Conservation (phyloP, 2,113 vertebrate species). For the Antennarius striatus region DNA sequence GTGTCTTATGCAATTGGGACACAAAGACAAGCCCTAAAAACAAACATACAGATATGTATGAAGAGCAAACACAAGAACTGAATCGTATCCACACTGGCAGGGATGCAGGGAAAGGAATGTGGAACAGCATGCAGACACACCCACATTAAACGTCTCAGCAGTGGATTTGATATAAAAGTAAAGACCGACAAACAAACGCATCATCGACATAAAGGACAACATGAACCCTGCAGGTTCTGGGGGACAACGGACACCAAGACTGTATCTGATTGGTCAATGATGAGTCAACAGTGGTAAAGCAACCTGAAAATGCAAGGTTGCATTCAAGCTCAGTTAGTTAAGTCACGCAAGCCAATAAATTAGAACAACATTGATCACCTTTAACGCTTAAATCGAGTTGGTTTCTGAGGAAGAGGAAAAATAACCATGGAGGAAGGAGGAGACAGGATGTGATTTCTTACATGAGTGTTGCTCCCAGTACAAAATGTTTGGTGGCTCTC, state of each 20-base stretch:
- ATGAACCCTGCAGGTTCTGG: slow-evolving; percentile 15
- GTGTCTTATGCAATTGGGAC: slow-evolving; percentile 37
- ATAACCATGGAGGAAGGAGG: not conserved
- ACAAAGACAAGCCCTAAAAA: slow-evolving; percentile 39
- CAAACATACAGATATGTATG: slow-evolving; percentile 20
- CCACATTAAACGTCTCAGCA: no score
- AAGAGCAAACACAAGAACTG: not conserved
- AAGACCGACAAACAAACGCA: no score
- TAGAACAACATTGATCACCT: no score
- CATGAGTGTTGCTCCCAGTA: slow-evolving; percentile 20
- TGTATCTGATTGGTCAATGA: slow-evolving; percentile 15
- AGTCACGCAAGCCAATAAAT: not conserved
- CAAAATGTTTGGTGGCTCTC: slow-evolving; percentile 23
- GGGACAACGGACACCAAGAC: not conserved
- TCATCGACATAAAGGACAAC: not conserved
- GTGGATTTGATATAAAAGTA: no score
- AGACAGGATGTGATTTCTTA: slow-evolving; percentile 22
- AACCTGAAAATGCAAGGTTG: slow-evolving; percentile 1
- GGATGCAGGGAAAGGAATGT: not conserved
- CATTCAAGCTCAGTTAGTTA: slow-evolving; percentile 28
- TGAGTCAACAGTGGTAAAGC: slow-evolving; percentile 34
- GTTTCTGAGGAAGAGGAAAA: not conserved
- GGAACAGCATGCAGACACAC: not conserved
- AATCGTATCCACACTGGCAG: not conserved
- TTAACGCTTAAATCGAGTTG: no score